Evolutionary conservation across 2,888 invertebrate genomes (phyloP), one percentile per base, ranked within the genome.

Genomic region (Hypercompe scribonia): DNA sequence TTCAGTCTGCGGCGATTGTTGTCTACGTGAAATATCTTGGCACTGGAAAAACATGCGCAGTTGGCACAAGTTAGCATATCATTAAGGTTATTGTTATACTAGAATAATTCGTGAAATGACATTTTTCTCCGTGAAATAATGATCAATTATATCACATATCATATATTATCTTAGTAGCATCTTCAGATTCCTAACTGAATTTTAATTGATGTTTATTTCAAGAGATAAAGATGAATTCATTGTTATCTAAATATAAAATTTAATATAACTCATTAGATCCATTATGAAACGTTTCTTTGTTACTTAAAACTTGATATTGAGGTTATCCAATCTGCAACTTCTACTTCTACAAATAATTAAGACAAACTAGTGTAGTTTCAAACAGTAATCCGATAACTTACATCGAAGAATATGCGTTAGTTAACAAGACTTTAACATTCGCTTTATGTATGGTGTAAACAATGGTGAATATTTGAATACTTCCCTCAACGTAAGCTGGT

Each of bases 371-470:
- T 7, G 50, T 24, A 50, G 24, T 54, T 50, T 15, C 50, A n/a
- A 54, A 33, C n/a, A 34, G 67, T 34, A 50, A 54, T 13, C 15
- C 11, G 33, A 54, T 13, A 33, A 46, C 11, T 58, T 61, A 61
- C 13, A 39, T 28, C 39, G 7, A 39, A 69, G 39, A 69, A 69
- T 61, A 31, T 69, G 42, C 39, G 39, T 61, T n/a, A 61, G 21
- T 31, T 69, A 69, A 69, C 39, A 69, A 69, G 28, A 33, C 13
- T 10, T 69, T 31, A 39, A 61, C 61, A 31, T 42, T 42, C 24
- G 42, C 58, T 42, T 61, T 24, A 36, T 61, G 28, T 39, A 42
- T 36, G 31, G 24, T 39, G 39, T 28, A 28, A 68, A 68, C 54
- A 68, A 68, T 36, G 34, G 36, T 36, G 24, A n/a, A 24, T 67